Evolutionary conservation across 2,113 vertebrate species (phyloP).

Genomic region (Aegithalos caudatus): DNA sequence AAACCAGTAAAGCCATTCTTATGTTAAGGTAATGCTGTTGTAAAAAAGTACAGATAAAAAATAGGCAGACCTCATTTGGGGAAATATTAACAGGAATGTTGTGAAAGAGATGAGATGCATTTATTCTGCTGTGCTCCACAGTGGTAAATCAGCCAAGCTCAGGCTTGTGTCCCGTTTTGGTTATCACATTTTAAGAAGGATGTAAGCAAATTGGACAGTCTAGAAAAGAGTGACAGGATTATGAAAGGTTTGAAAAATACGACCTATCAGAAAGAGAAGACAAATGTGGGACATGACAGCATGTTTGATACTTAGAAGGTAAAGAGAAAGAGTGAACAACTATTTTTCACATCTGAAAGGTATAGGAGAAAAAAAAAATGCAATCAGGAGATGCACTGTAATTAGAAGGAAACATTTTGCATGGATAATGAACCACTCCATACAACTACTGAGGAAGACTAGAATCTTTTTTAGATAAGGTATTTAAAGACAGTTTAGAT

Average conservation of each 20-base stretch:
- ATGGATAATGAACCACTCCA: background rate
- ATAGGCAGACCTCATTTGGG: conserved; percentile 59
- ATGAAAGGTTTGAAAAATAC: conserved; percentile 57
- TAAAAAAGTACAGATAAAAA: conserved; percentile 53
- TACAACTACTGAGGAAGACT: background rate
- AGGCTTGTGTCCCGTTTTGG: conserved; percentile 61
- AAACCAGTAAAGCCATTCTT: conserved; percentile 6
- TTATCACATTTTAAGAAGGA: conserved; percentile 66
- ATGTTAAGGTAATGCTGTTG: background rate
- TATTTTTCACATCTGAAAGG: conserved; percentile 2
- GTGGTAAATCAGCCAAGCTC: conserved; percentile 55
- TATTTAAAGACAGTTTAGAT: background rate
- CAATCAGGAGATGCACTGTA: background rate
- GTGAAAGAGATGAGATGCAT: conserved; percentile 66
- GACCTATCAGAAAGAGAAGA: conserved; percentile 45
- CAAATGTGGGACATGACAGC: conserved; percentile 50
- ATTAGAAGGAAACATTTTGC: background rate
- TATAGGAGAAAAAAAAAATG: background rate
- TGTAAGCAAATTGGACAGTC: conserved; percentile 66
- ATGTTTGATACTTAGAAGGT: conserved; percentile 20
- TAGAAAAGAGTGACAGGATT: conserved; percentile 64
- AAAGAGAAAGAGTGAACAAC: conserved; percentile 19
- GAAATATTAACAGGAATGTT: conserved; percentile 63
- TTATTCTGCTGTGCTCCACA: conserved; percentile 63
- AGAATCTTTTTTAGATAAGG: background rate